These are phyloP conservation scores for Anser brachyrhynchus DNA, from an alignment of 2,113 vertebrate genomes.

Conservation along the genomic window DNA sequence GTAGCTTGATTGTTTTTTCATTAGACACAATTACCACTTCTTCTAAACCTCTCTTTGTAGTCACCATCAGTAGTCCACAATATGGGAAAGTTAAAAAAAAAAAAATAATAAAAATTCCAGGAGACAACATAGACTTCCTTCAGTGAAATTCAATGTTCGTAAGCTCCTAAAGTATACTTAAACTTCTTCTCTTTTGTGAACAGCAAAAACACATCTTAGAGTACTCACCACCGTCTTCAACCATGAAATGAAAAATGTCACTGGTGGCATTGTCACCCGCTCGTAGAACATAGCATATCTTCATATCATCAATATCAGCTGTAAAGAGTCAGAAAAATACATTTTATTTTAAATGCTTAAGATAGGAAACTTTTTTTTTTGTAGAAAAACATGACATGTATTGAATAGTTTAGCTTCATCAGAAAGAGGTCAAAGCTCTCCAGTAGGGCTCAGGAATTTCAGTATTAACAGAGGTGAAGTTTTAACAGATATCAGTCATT, in stretches of 20 bases:
- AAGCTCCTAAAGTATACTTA: neutral
- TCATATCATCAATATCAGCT: conserved; percentile 92
- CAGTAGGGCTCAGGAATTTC: neutral
- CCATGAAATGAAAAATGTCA: conserved; percentile 87
- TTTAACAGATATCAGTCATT: neutral
- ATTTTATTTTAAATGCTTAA: neutral
- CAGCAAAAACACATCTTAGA: neutral
- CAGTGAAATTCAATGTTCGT: neutral
- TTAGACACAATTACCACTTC: neutral
- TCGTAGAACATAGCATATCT: conserved; percentile 90
- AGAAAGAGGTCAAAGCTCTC: neutral
- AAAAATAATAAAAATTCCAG: neutral
- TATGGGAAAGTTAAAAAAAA: neutral
- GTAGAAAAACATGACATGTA: neutral
- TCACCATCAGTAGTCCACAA: neutral
- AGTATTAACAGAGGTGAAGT: neutral
- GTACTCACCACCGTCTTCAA: conserved; percentile 89
- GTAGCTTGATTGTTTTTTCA: neutral
- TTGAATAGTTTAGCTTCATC: neutral
- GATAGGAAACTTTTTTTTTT: neutral
- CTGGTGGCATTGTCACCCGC: conserved; percentile 85
- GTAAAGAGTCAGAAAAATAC: conserved; percentile 38
- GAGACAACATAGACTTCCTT: neutral
- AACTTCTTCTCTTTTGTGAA: neutral
- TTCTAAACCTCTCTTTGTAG: rapidly evolving